Conservation (phyloP, 2,113 vertebrate genomes). For the Oreochromis spilurus region DNA sequence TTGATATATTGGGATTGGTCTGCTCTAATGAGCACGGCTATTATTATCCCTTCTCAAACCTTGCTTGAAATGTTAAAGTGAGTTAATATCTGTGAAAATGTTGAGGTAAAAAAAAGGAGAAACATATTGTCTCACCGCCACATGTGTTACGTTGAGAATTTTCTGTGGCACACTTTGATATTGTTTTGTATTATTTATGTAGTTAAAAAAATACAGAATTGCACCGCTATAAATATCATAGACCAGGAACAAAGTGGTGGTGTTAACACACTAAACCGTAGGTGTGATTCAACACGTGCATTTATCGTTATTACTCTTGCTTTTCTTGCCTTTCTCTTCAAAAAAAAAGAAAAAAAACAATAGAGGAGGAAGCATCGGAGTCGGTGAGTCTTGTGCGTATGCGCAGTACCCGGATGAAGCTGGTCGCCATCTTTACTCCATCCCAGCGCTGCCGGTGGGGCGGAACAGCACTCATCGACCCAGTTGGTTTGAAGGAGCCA, state of each 20-base stretch:
- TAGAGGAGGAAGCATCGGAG: background rate
- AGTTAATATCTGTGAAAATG: background rate
- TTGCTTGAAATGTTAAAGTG: background rate
- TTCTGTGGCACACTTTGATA: background rate
- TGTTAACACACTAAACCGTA: background rate
- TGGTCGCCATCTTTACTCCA: conserved; percentile 71
- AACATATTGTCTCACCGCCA: background rate
- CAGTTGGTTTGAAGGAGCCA: conserved; percentile 60
- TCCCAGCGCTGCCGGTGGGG: conserved; percentile 63
- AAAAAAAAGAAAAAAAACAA: background rate
- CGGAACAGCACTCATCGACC: conserved; percentile 63
- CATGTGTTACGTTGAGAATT: background rate
- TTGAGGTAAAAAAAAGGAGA: background rate
- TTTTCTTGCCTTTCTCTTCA: background rate
- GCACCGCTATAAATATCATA: background rate
- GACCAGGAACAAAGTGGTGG: background rate
- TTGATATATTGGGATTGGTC: background rate
- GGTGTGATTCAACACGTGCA: background rate
- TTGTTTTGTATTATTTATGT: background rate
- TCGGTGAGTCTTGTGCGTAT: conserved; percentile 43
- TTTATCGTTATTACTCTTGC: background rate
- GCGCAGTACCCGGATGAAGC: conserved; percentile 70
- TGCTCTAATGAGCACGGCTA: background rate
- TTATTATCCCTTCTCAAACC: background rate
- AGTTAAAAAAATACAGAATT: background rate